Conservation (phyloP, 2,113 vertebrate genomes). For the Pyxicephalus adspersus region DNA sequence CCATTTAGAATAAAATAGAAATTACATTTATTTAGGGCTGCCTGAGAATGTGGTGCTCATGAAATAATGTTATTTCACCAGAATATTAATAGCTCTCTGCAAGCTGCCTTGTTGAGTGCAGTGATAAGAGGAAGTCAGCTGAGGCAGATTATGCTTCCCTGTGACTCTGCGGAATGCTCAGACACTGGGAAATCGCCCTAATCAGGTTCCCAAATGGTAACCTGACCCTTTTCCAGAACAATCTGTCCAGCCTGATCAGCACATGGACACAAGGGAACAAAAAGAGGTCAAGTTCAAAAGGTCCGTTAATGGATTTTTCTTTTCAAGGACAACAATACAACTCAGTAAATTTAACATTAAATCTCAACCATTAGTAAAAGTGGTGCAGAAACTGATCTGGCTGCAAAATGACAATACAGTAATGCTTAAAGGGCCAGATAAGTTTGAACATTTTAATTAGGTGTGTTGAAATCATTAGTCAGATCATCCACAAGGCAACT, state of each 20-base stretch:
- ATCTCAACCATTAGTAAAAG: not conserved
- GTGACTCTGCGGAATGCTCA: conserved; percentile 43
- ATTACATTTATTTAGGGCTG: not conserved
- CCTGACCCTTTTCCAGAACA: conserved; percentile 27
- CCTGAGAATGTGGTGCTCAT: conserved; percentile 35
- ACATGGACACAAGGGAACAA: not conserved
- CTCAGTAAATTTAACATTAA: not conserved
- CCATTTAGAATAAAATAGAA: not conserved
- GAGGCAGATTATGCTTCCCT: conserved; percentile 38
- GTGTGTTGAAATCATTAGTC: too few species aligned
- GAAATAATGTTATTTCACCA: conserved; percentile 42
- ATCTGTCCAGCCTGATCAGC: conserved; percentile 23
- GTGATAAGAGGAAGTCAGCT: conserved; percentile 45
- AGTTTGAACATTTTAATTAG: too few species aligned
- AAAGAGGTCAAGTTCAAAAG: conserved; percentile 21
- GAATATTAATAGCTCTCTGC: conserved; percentile 39
- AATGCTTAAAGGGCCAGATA: too few species aligned
- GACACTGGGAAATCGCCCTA: conserved; percentile 39
- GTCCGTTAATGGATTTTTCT: conserved; percentile 14
- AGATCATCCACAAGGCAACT: too few species aligned
- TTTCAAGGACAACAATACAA: conserved; percentile 16
- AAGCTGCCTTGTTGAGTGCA: conserved; percentile 13
- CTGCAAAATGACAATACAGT: too few species aligned
- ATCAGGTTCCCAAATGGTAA: conserved; percentile 44
- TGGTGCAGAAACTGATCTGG: too few species aligned